Base-by-base conservation (phyloP, 2,113 vertebrate genomes). In the Mustela lutreola region DNA sequence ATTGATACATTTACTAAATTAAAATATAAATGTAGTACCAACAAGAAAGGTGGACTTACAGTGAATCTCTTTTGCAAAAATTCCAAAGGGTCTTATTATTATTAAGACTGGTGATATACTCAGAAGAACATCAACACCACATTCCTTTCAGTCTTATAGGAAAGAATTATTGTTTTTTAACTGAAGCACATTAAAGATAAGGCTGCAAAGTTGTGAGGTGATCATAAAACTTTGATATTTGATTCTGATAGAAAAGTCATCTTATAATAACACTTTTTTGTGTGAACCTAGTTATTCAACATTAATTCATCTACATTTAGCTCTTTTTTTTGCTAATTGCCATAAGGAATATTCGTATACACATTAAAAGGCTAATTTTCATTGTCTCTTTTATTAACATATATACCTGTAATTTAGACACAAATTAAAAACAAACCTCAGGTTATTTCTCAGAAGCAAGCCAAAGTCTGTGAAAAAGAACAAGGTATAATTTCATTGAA, bases 391-490 rank as follows among this genome's bases (percentile, higher is more conserved):
- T 81, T 31, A 76, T 53, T 89, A 60, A 71, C 18, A 87, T 9
- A 56, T 11, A 60, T 19, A 73, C 2, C 19, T 79, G 4, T 73
- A 60, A 73, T 67, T 95, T 73, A 58, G 62, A 65, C 21, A 88
- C 45, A 97, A 94, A 89, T 92, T 60, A 78, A 67, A 94, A 39
- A 48, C 18, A 86, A 91, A 82, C 22, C 16, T 81, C 60, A 21
- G 26, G 19, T 58, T 65, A 58, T 60, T 70, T 96, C 48, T 97
- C 39, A 63, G n/a, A 75, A 85, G 42, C 31, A 62, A 93, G 33
- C 18, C 70, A 9, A 91, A 19, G 10, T 62, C 14, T 75, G 3
- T 75, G 80, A 50, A 94, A 26, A 71, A 18, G 26, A 73, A 26
- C 16, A 58, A 42, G 2, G 9, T 78, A 10, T 36, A 93, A 67